Evolutionary conservation across 2,113 vertebrate genomes (phyloP).

Genomic region (Bucco capensis): DNA sequence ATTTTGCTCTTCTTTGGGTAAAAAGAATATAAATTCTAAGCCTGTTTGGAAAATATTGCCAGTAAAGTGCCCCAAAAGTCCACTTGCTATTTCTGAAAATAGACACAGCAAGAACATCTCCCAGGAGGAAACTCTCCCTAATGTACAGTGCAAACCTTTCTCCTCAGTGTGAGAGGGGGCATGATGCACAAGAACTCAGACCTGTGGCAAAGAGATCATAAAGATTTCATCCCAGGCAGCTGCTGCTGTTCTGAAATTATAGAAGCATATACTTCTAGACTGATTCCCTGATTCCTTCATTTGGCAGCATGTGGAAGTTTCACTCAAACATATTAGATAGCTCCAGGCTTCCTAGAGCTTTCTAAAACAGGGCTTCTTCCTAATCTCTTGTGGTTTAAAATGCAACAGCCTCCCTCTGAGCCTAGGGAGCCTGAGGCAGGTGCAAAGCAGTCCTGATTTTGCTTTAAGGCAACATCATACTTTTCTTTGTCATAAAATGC

Average conservation of each 20-base stretch:
- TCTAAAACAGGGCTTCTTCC: not conserved
- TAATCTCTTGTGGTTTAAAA: not conserved
- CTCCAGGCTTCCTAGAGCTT: not conserved
- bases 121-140: not conserved
- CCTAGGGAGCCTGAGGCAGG: not conserved
- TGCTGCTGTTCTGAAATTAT: not conserved
- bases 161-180: not conserved
- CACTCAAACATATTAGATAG: not conserved
- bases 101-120: not conserved
- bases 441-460: not conserved
- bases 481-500: not conserved
- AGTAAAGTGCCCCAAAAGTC: not conserved
- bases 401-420: not conserved
- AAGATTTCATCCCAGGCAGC: not conserved
- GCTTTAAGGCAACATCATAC: not conserved
- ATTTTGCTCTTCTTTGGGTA: not conserved
- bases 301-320: not conserved
- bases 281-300: not conserved
- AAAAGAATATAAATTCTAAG: not conserved
- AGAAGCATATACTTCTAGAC: not conserved
- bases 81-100: not conserved
- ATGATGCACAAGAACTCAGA: not conserved
- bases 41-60: not conserved
- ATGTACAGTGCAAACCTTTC: not conserved
- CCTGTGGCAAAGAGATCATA: not conserved